These are phyloP conservation scores for Nomada goodeniana DNA, from an alignment of 2,888 invertebrate species.

Conservation along the genomic window DNA sequence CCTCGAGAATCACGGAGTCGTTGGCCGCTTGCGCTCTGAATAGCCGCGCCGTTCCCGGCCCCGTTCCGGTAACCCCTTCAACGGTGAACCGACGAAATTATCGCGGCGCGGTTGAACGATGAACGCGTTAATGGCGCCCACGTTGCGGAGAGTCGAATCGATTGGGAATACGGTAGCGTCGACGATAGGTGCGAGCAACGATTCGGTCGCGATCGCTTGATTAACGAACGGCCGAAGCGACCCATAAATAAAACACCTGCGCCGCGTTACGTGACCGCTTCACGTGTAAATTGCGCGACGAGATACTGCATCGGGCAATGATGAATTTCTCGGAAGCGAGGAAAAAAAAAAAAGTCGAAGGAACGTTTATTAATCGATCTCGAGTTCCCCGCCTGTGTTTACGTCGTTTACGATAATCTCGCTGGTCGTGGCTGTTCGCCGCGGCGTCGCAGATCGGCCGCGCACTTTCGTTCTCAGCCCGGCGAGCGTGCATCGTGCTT, in stretches of 20 bases:
- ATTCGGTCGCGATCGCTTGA: slow-evolving; percentile 41
- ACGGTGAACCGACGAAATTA: slow-evolving; percentile 1
- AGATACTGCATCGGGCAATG: slow-evolving; percentile 50
- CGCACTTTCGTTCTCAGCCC: slow-evolving; percentile 43
- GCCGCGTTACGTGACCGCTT: slow-evolving; percentile 58
- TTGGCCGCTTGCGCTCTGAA: slow-evolving; percentile 23
- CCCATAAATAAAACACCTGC: slow-evolving; percentile 45
- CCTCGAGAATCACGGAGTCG: slow-evolving; percentile 1
- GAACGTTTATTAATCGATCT: slow-evolving; percentile 44
- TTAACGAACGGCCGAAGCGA: slow-evolving; percentile 38
- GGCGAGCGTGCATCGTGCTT: slow-evolving; percentile 59
- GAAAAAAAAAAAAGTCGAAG: slow-evolving; percentile 18
- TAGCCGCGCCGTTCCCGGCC: neutral
- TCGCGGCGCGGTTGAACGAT: slow-evolving; percentile 5
- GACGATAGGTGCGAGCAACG: slow-evolving; percentile 21
- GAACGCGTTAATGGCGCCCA: neutral
- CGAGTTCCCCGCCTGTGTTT: slow-evolving; percentile 18
- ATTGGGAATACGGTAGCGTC: slow-evolving; percentile 38
- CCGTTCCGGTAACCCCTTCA: neutral
- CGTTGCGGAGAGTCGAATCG: neutral
- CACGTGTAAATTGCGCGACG: slow-evolving; percentile 60
- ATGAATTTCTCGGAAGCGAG: slow-evolving; percentile 51
- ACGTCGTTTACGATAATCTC: slow-evolving; percentile 25
- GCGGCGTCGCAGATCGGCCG: slow-evolving; percentile 37
- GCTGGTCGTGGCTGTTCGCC: neutral